Evolutionary conservation across 1,140 invertebrate genomes (phyloP).

Genomic region (Ceratina japonica): DNA sequence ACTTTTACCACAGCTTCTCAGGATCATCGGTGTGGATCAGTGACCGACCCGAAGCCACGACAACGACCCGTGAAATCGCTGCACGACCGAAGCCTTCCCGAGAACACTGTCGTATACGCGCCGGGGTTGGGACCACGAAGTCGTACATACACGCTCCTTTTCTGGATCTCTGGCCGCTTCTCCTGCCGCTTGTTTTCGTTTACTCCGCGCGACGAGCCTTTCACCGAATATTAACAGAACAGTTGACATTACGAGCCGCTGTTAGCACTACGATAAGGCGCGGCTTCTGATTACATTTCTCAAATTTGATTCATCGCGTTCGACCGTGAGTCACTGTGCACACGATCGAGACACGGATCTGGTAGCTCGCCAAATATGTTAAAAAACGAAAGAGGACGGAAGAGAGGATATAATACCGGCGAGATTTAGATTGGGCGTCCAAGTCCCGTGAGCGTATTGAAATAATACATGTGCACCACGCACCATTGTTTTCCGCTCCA

Average conservation of each 20-base stretch:
- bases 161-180: not conserved
- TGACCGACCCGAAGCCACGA: slow-evolving; percentile 55
- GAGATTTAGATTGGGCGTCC: slow-evolving; percentile 8
- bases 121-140: slow-evolving; percentile 20
- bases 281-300: too few species aligned
- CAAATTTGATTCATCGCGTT: too few species aligned
- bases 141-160: not conserved
- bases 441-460: slow-evolving; percentile 2
- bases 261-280: too few species aligned
- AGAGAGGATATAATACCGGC: not conserved
- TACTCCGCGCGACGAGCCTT: too few species aligned
- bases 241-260: too few species aligned
- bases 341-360: not conserved
- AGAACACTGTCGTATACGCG: not conserved
- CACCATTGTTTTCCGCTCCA: slow-evolving; percentile 30
- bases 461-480: slow-evolving; percentile 11
- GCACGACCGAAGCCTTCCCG: not conserved
- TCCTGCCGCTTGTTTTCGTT: too few species aligned
- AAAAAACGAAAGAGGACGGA: not conserved
- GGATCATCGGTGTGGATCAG: slow-evolving; percentile 54
- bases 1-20: slow-evolving; percentile 50
- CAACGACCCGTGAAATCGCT: slow-evolving; percentile 49
- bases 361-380: slow-evolving; percentile 19
- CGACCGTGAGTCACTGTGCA: too few species aligned
- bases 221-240: too few species aligned